Evolutionary conservation across 2,797 vertebrate species (phyloP), one percentile per base, ranked within the genome.

Genomic region (Neoniphon sammara): DNA sequence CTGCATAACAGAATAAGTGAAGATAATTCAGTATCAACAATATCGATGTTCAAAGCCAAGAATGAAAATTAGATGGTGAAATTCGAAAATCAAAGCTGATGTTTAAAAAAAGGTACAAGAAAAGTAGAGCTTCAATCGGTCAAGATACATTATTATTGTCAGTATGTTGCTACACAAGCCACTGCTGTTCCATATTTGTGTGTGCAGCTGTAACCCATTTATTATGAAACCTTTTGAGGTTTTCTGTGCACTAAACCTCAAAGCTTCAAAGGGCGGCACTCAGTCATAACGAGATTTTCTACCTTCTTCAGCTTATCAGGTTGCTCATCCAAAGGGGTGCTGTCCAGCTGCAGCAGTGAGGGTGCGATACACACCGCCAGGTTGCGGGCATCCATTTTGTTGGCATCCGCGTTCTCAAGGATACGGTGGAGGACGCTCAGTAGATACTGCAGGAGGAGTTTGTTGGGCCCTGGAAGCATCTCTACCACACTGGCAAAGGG

Each of bases 311-410:
- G 94, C 73, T 95, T 85, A 61, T 94, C 94, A 77, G 93, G 95
- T 87, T 96, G 95, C 79, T 90, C 93, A 50, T 96, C 94, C 54
- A 96, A 85, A 0, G 92, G 87, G 8, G 94, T 85, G 54, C 66
- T 89, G 25, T 93, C 92, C 0, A 64, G 81, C 69, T 92, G 91
- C 82, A 95, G 95, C 89, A 99, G 91, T 0, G 95, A 98, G 66
- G 98, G 97, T 0, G 94, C 96, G 0, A 98, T 88, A 46, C 98
- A 99, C 87, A 98, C 94, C 2, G 97, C 96, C 47, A 99, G 88
- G 59, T 99, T 99, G 89, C 87, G 84, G 69, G 96, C 93, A 54
- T 96, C 95, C 98, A 99, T 99, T 90, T 93, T 97, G 94, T 90
- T 99, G 82, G 84, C 77, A 23, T 95, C 77, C 0, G 94, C 88